Evolutionary conservation across 2,797 vertebrate species (phyloP).

Genomic region (Sebastolobus altivelis): DNA sequence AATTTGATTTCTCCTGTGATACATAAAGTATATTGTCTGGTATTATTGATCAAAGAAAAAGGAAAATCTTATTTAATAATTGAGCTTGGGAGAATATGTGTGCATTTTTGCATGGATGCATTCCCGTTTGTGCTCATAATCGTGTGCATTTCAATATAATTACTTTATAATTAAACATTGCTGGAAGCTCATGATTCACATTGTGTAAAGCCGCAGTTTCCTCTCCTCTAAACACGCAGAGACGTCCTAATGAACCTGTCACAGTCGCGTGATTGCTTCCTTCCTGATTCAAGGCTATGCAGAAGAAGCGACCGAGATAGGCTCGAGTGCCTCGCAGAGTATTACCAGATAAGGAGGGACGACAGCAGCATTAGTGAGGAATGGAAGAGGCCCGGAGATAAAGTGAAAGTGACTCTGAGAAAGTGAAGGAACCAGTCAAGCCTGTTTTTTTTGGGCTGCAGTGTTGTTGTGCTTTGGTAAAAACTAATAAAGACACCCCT

Average conservation of each 20-base stretch:
- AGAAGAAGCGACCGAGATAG: constrained; percentile 34
- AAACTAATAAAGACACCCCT: neutral
- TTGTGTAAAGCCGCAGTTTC: constrained; percentile 34
- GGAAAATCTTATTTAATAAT: neutral
- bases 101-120: neutral
- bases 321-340: constrained; percentile 29
- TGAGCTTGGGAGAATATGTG: neutral
- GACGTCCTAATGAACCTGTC: constrained; percentile 46
- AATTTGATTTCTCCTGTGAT: constrained; percentile 21
- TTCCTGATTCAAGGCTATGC: constrained; percentile 35
- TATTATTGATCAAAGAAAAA: constrained; percentile 17
- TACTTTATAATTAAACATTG: constrained; percentile 26
- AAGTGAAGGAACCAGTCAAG: constrained; percentile 30
- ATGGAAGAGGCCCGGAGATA: constrained; percentile 35
- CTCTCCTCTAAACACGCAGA: constrained; percentile 19
- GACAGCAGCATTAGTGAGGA: constrained; percentile 47
- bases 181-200: constrained; percentile 13
- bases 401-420: constrained; percentile 51
- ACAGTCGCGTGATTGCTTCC: constrained; percentile 39
- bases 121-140: neutral
- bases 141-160: neutral
- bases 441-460: constrained; percentile 12
- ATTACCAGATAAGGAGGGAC: constrained; percentile 58
- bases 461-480: neutral
- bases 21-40: constrained; percentile 4